These are phyloP conservation scores for Lepidothrix coronata DNA, from an alignment of 2,113 vertebrate genomes.

Conservation along the genomic window DNA sequence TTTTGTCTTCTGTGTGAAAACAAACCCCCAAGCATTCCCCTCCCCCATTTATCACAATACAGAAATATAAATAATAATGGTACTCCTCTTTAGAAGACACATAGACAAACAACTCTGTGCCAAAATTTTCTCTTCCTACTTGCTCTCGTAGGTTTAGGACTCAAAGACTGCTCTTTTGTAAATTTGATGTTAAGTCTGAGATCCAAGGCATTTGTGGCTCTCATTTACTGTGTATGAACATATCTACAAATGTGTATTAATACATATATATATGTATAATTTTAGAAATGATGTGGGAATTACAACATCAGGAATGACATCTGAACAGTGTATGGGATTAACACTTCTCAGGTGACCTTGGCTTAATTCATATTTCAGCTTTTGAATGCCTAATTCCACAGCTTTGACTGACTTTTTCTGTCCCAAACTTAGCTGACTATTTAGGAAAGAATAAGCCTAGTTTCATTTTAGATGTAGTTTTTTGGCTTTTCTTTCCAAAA, in stretches of 20 bases:
- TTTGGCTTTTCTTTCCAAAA: not conserved
- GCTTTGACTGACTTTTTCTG: not conserved
- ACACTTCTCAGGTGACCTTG: not conserved
- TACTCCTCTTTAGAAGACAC: not conserved
- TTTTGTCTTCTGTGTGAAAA: not conserved
- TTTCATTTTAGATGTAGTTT: not conserved
- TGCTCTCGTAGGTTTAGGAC: not conserved
- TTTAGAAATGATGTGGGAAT: not conserved
- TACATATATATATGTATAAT: not conserved
- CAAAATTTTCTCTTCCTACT: not conserved
- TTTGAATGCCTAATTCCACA: not conserved
- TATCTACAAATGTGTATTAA: not conserved
- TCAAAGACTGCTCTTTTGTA: not conserved
- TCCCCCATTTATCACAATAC: not conserved
- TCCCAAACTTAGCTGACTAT: not conserved
- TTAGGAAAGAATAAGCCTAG: not conserved
- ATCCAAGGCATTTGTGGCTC: not conserved
- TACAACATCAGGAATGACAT: not conserved
- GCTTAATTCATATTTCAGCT: not conserved
- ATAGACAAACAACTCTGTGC: not conserved
- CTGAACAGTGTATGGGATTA: not conserved
- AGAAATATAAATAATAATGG: not conserved
- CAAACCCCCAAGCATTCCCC: rapidly evolving
- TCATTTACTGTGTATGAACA: not conserved
- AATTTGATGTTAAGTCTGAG: not conserved